Base-by-base conservation (phyloP, 1,140 invertebrate species). In the Trissolcus basalis region DNA sequence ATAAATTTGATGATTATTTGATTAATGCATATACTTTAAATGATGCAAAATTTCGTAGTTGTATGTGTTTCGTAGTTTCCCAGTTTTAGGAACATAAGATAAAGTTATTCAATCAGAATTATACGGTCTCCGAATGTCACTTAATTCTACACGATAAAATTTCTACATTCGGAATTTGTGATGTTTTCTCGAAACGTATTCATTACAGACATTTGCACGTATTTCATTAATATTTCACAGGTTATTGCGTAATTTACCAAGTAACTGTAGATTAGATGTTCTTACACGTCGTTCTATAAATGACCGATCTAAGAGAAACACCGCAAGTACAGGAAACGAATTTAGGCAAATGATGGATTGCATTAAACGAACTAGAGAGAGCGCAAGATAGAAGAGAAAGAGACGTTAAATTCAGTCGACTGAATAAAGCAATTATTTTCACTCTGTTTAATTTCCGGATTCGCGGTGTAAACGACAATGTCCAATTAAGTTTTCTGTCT, bases 371-470 rank as follows among this genome's bases (percentile, higher is more conserved):
- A 39, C 74, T 27, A 27, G 19, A 6, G 19, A 27, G 19, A 27
- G 6, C 19, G 19, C 1, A 27, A 27, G n/a, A n/a, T n/a, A n/a
- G n/a, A 27, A 27, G 50, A 63, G 51, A 32, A 64, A 54, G 60
- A 71, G 48, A 78, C 45, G 47, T 13, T 61, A 71, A 56, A 71
- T 70, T 6, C 61, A 78, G 53, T 43, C 36, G 53, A 47, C 49
- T 78, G 77, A 55, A 73, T 71, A 75, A 75, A 73, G 67, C 61
- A 80, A 80, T 78, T 80, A 80, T 75, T 75, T 65, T 65, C 67
- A 77, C 67, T 69, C 63, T 56, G 70, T 74, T 82, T 78, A 82
- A 84, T 83, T 83, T 83, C 81, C 82, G 81, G 74, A 80, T 82
- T 79, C 61, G 48, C 71, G 79, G 79, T 56, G 59, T 53, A 65